These are phyloP conservation scores for Drosophila biarmipes DNA, from an alignment of 1,140 invertebrate genomes.

Conservation along the genomic window DNA sequence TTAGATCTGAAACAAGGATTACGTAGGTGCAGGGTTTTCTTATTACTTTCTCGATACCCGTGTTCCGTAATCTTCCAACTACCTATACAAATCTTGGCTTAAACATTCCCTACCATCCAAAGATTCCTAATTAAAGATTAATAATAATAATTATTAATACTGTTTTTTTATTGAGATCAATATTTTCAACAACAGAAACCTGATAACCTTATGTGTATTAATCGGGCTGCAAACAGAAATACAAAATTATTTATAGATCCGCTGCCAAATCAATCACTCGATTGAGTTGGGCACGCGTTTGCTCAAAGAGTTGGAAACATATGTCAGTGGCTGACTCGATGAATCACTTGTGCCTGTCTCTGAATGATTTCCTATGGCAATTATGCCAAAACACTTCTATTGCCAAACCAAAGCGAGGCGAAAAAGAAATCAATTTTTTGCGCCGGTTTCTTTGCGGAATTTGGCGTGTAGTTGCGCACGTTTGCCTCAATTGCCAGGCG, in stretches of 20 bases:
- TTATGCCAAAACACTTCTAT: slow-evolving; percentile 73
- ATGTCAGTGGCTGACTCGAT: slow-evolving; percentile 41
- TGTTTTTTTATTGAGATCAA: no score
- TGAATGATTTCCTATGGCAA: slow-evolving; percentile 47
- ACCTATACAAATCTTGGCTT: no score
- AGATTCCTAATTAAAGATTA: no score
- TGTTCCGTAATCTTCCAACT: no score
- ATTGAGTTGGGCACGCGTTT: slow-evolving; percentile 36
- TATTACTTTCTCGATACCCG: no score
- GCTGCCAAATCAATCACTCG: slow-evolving; percentile 40
- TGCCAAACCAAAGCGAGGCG: slow-evolving; percentile 3
- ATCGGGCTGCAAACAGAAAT: no score
- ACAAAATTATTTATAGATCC: background rate
- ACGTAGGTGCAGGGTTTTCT: no score
- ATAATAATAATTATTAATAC: no score
- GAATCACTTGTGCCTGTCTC: slow-evolving; percentile 36
- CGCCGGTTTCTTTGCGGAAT: slow-evolving; percentile 43
- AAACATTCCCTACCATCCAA: no score
- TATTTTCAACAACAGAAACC: no score
- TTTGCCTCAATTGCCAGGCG: slow-evolving; percentile 32
- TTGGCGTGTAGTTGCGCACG: slow-evolving; percentile 66
- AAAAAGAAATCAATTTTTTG: slow-evolving; percentile 41
- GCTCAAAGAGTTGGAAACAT: slow-evolving; percentile 24
- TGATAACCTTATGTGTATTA: no score
- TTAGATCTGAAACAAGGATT: no score